phyloP scores from a whole-genome alignment of 1,140 invertebrate genomes.

The Drosophila eugracilis region DNA sequence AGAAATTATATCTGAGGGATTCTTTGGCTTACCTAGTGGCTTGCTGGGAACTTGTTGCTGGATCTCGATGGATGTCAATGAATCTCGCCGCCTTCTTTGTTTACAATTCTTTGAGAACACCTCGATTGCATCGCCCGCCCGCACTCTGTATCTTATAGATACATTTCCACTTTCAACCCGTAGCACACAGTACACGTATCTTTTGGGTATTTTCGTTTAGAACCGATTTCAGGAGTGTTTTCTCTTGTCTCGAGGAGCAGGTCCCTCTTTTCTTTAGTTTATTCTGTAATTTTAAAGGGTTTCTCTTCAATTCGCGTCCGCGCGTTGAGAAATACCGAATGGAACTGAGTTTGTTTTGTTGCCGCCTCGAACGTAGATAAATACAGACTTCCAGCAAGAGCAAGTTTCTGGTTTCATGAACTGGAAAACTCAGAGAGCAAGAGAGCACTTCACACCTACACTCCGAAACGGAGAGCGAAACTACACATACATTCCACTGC shows the following conservation, averaged over 20 bases:
- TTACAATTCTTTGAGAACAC: constrained; percentile 30
- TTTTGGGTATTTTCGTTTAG: constrained; percentile 7
- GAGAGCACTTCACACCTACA: constrained; percentile 11
- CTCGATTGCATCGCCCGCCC: constrained; percentile 34
- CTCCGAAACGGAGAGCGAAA: constrained; percentile 1
- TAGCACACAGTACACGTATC: constrained; percentile 7
- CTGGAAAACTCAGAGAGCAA: too few species aligned
- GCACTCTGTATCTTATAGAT: constrained; percentile 39
- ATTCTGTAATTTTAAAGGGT: background rate
- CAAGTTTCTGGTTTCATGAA: constrained; percentile 24
- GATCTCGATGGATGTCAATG: constrained; percentile 11
- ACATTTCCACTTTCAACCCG: constrained; percentile 31
- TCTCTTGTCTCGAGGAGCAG: constrained; percentile 3
- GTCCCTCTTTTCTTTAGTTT: constrained; percentile 2
- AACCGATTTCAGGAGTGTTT: background rate
- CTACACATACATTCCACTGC: constrained; percentile 27
- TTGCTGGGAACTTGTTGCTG: constrained; percentile 63
- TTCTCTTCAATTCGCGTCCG: constrained; percentile 50
- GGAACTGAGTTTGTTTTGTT: constrained; percentile 66
- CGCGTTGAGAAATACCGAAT: constrained; percentile 67
- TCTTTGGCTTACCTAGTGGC: constrained; percentile 38
- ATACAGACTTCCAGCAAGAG: constrained; percentile 49
- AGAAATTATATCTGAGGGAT: constrained; percentile 9
- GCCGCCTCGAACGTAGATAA: constrained; percentile 33
- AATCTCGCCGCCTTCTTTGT: constrained; percentile 25